These are phyloP conservation scores for Muscina levida DNA, from an alignment of 2,888 invertebrate species.

Conservation along the genomic window DNA sequence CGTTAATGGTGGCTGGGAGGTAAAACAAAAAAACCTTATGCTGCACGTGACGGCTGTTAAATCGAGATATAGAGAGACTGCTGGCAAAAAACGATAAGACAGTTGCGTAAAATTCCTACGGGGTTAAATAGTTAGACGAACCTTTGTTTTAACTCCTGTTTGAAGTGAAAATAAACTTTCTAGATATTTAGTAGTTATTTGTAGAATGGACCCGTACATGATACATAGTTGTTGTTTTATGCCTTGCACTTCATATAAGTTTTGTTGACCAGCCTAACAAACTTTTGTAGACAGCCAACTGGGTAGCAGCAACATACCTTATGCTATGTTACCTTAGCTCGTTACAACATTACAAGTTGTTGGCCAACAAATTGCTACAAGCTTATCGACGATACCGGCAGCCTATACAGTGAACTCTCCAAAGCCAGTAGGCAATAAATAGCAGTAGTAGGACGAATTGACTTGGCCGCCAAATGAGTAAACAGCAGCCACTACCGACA, in stretches of 20 bases:
- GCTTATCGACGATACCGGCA: conserved; percentile 42
- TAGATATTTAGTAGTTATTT: not conserved
- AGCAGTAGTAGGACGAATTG: conserved; percentile 32
- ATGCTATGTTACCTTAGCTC: not conserved
- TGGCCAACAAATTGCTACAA: conserved; percentile 76
- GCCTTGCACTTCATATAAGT: conserved; percentile 6
- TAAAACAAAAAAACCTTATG: conserved; percentile 37
- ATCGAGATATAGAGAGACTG: not conserved
- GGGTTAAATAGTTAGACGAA: not conserved
- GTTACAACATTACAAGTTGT: conserved; percentile 70
- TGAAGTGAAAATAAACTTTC: not conserved
- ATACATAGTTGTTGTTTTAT: not conserved
- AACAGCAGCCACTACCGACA: not conserved
- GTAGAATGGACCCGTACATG: no score
- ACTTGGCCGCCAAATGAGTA: not conserved
- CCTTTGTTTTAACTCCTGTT: not conserved
- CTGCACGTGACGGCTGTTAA: conserved; percentile 10
- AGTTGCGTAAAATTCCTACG: no score
- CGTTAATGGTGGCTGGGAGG: not conserved
- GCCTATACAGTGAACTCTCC: conserved; percentile 41
- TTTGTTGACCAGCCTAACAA: conserved; percentile 13
- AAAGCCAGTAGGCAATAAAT: conserved; percentile 61
- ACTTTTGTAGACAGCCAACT: conserved; percentile 1
- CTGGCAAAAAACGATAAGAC: not conserved
- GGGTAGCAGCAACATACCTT: not conserved